Evolutionary conservation across 2,888 invertebrate species (phyloP).

Genomic region (Muschampia plurimacula): DNA sequence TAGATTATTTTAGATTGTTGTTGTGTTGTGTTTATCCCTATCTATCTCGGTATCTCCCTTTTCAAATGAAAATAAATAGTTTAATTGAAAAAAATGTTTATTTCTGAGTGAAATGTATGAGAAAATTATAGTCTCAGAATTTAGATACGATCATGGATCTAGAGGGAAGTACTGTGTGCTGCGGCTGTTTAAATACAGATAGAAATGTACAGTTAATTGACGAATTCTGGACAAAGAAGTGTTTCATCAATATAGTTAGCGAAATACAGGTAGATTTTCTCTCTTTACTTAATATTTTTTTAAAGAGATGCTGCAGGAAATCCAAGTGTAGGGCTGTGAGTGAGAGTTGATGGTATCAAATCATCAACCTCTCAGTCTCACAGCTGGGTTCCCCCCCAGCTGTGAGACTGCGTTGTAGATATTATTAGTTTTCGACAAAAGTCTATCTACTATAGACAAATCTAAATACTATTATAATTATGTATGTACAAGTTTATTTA

Average conservation of each 20-base stretch:
- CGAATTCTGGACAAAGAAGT: conserved; percentile 54
- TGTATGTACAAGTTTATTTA: no score
- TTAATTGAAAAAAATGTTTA: not conserved
- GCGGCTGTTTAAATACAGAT: conserved; percentile 62
- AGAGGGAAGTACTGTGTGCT: conserved; percentile 50
- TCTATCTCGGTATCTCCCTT: not conserved
- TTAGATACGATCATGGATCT: not conserved
- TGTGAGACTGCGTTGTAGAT: no score
- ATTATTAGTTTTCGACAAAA: no score
- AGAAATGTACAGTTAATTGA: conserved; percentile 61
- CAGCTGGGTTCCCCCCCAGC: no score
- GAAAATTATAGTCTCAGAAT: not conserved
- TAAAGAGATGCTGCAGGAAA: no score
- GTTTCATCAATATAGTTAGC: conserved; percentile 63
- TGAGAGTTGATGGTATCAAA: no score
- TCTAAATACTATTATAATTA: no score
- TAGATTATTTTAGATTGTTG: no score
- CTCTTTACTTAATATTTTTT: not conserved
- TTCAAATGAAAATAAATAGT: not conserved
- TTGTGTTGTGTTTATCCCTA: no score
- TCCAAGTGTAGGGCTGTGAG: no score
- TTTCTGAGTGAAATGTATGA: conserved; percentile 5
- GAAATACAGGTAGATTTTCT: conserved; percentile 59
- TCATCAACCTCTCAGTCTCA: no score
- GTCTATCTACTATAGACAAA: no score